Base-by-base conservation (phyloP, 2,113 vertebrate species). In the Percina caprodes region DNA sequence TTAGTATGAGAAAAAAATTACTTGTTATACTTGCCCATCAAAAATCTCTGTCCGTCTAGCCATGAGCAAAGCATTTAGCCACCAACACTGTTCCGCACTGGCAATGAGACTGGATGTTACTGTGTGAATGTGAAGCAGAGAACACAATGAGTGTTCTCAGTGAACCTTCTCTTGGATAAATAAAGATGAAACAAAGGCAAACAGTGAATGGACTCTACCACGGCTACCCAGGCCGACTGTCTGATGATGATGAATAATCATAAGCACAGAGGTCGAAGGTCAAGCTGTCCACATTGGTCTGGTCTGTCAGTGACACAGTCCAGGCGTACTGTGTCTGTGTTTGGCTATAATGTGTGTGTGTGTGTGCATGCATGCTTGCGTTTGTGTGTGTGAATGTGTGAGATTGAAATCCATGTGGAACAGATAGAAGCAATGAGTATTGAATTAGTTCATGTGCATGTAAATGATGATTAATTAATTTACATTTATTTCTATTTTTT, bases 201-300 rank as follows among this genome's bases (percentile, higher is more conserved):
- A 82, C 77, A 80, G 30, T 11, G 67, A 72, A 52, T 49, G 13
- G 51, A 69, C 49, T 79, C 11, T 70, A 61, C 55, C 58, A 59
- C 10, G 14, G 62, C 26, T 1, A 74, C 80, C 61, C 42, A 23
- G 70, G 58, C 74, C 6, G 24, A 84, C 48, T 21, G 60, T 88
- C 82, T 93, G 87, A 91, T 92, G 90, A 94, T 94, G 93, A 94
- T 93, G 74, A 92, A 94, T 92, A 90, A 82, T 93, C 75, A 84
- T 91, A 91, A 24, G 39, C 5, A 19, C 46, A 45, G 69, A 85
- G 87, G 92, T 93, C 66, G 26, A 68, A 89, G 91, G 87, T 93
- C 89, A 92, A 80, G 77, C 75, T 86, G 77, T 89, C 75, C 86
- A 92, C 86, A 82, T 92, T 88, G 89, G 89, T 84, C 91, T 92